Percentiles rank a stretch among this genome's conserved stretches.
phyloP scores from a whole-genome alignment of 2,888 invertebrate genomes.

The Agrypnus murinus region DNA sequence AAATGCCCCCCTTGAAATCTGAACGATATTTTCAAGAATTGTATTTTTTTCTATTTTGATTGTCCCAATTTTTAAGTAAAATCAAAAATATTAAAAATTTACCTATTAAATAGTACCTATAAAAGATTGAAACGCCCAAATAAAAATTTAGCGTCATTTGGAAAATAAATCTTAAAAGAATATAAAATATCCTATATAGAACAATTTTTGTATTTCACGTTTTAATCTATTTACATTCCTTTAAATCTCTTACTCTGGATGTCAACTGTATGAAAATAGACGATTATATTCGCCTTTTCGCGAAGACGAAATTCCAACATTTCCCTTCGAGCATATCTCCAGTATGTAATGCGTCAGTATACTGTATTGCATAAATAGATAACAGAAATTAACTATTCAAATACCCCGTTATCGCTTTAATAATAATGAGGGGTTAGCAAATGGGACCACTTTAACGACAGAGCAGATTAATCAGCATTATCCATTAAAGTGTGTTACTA shows the following conservation, averaged over 20 bases:
- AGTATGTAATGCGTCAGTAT: not conserved
- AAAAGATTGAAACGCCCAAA: too few species aligned
- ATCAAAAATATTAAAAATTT: too few species aligned
- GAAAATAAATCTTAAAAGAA: too few species aligned
- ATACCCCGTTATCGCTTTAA: not conserved
- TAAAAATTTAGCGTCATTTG: too few species aligned
- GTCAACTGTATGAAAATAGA: constrained; percentile 1
- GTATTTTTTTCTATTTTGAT: too few species aligned
- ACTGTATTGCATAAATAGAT: not conserved
- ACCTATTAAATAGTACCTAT: too few species aligned
- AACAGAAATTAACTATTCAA: not conserved
- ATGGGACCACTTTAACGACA: not conserved
- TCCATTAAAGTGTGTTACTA: not conserved
- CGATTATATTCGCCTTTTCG: not conserved
- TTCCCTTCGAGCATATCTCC: not conserved
- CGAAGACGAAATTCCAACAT: not conserved
- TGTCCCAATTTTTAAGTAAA: too few species aligned
- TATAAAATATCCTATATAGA: too few species aligned
- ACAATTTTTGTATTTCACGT: too few species aligned
- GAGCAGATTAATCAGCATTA: not conserved
- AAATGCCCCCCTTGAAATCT: too few species aligned
- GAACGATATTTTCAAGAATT: too few species aligned
- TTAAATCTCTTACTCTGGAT: constrained; percentile 5
- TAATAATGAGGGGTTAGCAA: not conserved
- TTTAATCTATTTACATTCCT: constrained; percentile 6